Evolutionary conservation across 2,113 vertebrate genomes (phyloP), one percentile per base, ranked within the genome.

Genomic region (Neopipo cinnamomea): DNA sequence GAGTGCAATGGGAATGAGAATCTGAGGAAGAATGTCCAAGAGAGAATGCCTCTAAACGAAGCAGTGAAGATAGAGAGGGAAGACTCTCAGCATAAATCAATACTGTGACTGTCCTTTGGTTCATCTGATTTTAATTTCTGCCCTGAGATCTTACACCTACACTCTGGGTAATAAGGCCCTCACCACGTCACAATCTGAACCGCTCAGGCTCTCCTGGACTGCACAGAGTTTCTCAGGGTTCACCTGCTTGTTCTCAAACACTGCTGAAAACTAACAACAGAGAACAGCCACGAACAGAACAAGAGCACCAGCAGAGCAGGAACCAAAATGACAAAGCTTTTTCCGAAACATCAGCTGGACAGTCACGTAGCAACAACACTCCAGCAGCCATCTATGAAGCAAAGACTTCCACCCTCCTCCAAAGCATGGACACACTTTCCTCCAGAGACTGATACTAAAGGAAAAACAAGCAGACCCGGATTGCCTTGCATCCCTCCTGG

Each of bases 371-470:
- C 86, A 91, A 67, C 80, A 88, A 39, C 41, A 63, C 65, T 93
- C 27, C 72, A 61, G 75, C 30, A 88, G 91, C 77, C 78, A 73
- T 27, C 80, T 49, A 91, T 63, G 91, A 95, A 88, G 86, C 71
- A 74, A 88, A 95, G 71, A 27, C 63, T 72, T 86, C 62, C 42
- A 75, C 24, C 67, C 35, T 91, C 95, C 75, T 95, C 72, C 84
- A 75, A 97, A 86, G 58, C 78, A 68, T 3, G 75, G 78, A 61
- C 44, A 15, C 13, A 33, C 53, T 92, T 92, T 33, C 49, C 96
- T 96, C 96, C 62, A 81, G 96, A 91, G 95, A 89, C 84, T 58
- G 42, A 65, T 85, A 82, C 89, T 89, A 73, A 87, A 97, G 93
- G 78, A 84, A 91, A 95, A 95, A 94, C 67, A 90, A 86, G 85